Evolutionary conservation across 1,140 invertebrate species (phyloP).

Genomic region (Lutraria rhynchaena): DNA sequence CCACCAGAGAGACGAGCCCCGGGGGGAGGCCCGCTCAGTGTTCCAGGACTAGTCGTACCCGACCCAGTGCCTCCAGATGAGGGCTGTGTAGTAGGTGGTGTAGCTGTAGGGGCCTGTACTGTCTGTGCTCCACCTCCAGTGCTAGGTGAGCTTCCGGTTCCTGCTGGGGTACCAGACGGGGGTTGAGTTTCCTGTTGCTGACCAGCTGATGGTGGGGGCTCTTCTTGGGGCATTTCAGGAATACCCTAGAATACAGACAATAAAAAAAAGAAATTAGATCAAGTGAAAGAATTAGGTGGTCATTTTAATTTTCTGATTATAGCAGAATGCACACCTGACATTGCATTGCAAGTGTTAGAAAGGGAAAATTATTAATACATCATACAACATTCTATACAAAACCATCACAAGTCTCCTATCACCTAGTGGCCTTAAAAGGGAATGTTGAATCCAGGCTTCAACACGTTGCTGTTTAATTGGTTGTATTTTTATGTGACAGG

Average conservation of each 20-base stretch:
- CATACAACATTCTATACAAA: no score
- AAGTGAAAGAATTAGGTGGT: no score
- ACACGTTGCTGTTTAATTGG: no score
- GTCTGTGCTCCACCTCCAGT: constrained; percentile 68
- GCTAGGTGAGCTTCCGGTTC: constrained; percentile 47
- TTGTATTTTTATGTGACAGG: no score
- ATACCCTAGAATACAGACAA: constrained; percentile 48
- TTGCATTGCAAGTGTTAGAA: no score
- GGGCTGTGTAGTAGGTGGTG: constrained; percentile 42
- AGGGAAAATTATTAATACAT: no score
- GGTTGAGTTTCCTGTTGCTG: constrained; percentile 15
- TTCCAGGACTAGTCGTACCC: constrained; percentile 45
- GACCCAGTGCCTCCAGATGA: constrained; percentile 60
- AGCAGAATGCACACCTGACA: no score
- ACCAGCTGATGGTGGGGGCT: constrained; percentile 40
- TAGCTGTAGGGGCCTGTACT: constrained; percentile 30
- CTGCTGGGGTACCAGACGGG: constrained; percentile 38
- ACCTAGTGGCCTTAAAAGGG: no score
- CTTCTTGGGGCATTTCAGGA: constrained; percentile 53
- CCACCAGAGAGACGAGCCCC: constrained; percentile 50
- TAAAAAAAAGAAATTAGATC: no score
- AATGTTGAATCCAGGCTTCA: no score
- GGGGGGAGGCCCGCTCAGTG: constrained; percentile 33
- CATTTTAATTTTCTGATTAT: no score
- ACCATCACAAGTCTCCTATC: no score